Base-by-base conservation (phyloP, 2,113 vertebrate genomes). In the Tachysurus vachellii region DNA sequence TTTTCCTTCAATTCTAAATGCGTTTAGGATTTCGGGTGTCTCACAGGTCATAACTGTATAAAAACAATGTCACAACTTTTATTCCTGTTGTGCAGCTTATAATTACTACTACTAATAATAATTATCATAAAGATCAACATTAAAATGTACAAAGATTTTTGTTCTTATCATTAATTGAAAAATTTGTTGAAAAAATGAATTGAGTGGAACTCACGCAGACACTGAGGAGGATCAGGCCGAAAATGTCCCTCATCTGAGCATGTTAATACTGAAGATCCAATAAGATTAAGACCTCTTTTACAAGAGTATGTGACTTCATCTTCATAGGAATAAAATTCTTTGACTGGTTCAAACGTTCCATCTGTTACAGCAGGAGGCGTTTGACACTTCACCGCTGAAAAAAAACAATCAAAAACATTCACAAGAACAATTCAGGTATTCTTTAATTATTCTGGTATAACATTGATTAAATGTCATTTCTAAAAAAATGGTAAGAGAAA, bases 231-330 rank as follows among this genome's bases (percentile, higher is more conserved):
- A 61, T 5, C 2, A 28, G 92, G 90, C 68, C 61, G 5, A 85
- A 85, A 85, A 8, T 12, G 26, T 85, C 83, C 70, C 19, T 73
- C 0, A 5, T 26, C 66, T 1, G 86, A 89, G 83, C 95, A 95
- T 0, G 1, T 0, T 5, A 54, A 0, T 1, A 0, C 0, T 0
- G 0, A 0, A 0, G 77, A 0, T 80, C 92, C 94, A 66, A 0
- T 5, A 0, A 92, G 11, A 13, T 0, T 76, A 47, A 76, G 76
- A 13, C 56, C 83, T 61, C 53, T 0, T 6, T 10, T 0, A 89
- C 95, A 95, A 0, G 0, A 16, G 90, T 93, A 95, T 1, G 0
- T 0, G 13, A 94, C 14, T 28, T 11, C 80, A 0, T 88, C 1
- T 0, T 0, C 0, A 85, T 82, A 93, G 0, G 0, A 0, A 80